Evolutionary conservation across 2,888 invertebrate genomes (phyloP).

Genomic region (Dryocosmus kuriphilus): DNA sequence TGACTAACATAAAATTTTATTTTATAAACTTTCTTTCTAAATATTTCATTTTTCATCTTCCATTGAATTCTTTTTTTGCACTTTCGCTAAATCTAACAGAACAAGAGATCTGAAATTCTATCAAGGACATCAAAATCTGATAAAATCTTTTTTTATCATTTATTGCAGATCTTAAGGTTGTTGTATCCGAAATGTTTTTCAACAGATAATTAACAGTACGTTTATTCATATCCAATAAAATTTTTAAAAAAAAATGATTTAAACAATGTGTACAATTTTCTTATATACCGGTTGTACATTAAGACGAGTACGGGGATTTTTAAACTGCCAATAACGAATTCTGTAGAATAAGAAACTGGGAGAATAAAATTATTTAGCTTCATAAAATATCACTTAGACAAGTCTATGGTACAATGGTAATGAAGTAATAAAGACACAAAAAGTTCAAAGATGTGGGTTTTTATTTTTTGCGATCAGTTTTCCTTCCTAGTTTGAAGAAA

Average conservation of each 20-base stretch:
- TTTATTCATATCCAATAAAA: too few relatives aligned
- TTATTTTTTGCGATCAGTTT: neutral
- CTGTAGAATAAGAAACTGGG: neutral
- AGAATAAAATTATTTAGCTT: neutral
- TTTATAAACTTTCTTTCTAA: neutral
- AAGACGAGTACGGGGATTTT: neutral
- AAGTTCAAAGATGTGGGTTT: neutral
- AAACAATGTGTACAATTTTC: too few relatives aligned
- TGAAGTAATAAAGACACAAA: neutral
- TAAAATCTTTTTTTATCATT: neutral
- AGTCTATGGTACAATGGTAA: neutral
- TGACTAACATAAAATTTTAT: neutral
- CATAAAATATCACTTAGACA: neutral
- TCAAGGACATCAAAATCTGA: neutral
- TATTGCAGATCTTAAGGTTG: neutral
- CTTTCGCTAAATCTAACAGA: neutral
- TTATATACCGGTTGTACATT: too few relatives aligned
- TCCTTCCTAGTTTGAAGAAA: neutral
- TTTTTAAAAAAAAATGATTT: too few relatives aligned
- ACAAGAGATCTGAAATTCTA: neutral
- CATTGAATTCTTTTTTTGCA: neutral
- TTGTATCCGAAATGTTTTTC: neutral
- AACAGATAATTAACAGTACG: too few relatives aligned
- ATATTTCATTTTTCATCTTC: neutral
- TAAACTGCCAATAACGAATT: neutral